Evolutionary conservation across 1,140 invertebrate genomes (phyloP), one percentile per base, ranked within the genome.

Genomic region (Ips nitidus): DNA sequence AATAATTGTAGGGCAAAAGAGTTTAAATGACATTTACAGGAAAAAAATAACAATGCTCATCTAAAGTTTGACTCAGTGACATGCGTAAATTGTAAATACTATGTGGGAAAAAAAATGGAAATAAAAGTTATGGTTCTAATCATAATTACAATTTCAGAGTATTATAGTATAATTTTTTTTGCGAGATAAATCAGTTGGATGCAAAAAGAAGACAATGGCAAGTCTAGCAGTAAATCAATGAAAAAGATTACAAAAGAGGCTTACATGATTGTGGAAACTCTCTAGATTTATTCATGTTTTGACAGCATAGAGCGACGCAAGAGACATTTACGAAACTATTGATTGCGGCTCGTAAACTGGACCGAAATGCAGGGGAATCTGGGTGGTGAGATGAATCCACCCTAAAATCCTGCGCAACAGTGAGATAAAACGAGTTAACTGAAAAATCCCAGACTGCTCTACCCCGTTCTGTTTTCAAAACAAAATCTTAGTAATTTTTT

Each of bases 341-440:
- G 70, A 71, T 71, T 71, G 59, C 60, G 65, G 67, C n/a, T 36
- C 36, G 47, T 41, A 52, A 66, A 71, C 64, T 73, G 72, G 72
- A 73, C 65, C 72, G 55, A 59, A 73, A 61, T 52, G 52, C 43
- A 58, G 55, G 53, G 63, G 66, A 70, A 55, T 73, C 36, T 55
- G 36, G 71, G 71, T 43, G 56, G 61, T 59, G 69, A 70, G 59
- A 67, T 47, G 38, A 70, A 52, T 53, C 56, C 68, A 60, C 63
- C 63, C 53, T 45, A 52, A 53, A 63, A 55, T 39, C 66, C 52
- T 74, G 73, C 73, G 73, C 73, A 63, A 5, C 52, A 41, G 45
- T 47, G 45, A 47, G 45, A 47, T 4, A 47, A 47, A 47, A 6
- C 22, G 22, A 22, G 22, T 47, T 69, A 50, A 36, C 59, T 41